Percentiles rank a stretch among this genome's conserved stretches.
phyloP scores from a whole-genome alignment of 2,113 vertebrate genomes.

The Alosa alosa region DNA sequence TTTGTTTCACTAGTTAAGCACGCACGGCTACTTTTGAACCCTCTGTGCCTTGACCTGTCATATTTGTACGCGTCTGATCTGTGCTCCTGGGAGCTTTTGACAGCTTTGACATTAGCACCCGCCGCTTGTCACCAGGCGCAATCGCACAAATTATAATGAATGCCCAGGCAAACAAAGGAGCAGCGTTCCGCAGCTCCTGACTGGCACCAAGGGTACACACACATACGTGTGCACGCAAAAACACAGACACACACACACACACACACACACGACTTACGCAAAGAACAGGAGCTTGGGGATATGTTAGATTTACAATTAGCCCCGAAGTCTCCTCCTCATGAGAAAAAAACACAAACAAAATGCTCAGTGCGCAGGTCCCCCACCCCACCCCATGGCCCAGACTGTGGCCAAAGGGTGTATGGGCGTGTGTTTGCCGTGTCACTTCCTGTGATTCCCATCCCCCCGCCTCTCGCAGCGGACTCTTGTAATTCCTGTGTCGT shows the following conservation, averaged over 20 bases:
- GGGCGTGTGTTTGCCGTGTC: constrained; percentile 33
- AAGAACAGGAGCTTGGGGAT: neutral
- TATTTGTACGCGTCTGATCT: neutral
- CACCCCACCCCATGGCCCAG: neutral
- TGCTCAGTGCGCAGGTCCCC: neutral
- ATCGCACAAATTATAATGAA: constrained; percentile 33
- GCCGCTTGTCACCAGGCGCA: constrained; percentile 27
- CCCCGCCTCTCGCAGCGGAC: constrained; percentile 28
- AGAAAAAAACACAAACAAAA: neutral
- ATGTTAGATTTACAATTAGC: neutral
- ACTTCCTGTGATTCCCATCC: constrained; percentile 45
- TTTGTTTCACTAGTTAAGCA: neutral
- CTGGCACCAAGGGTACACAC: neutral
- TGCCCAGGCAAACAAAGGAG: constrained; percentile 13
- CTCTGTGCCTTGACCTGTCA: constrained; percentile 30
- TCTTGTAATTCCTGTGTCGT: constrained; percentile 44
- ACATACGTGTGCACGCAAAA: neutral
- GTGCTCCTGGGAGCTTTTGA: constrained; percentile 1
- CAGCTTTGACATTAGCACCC: constrained; percentile 35
- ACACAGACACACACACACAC: neutral
- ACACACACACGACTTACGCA: neutral
- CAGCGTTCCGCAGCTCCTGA: constrained; percentile 2
- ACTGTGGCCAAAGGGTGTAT: constrained; percentile 7
- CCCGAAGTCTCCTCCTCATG: neutral
- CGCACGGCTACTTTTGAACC: constrained; percentile 21